Conservation (phyloP, 2,113 vertebrate species). For the Pseudorectes ferrugineus region DNA sequence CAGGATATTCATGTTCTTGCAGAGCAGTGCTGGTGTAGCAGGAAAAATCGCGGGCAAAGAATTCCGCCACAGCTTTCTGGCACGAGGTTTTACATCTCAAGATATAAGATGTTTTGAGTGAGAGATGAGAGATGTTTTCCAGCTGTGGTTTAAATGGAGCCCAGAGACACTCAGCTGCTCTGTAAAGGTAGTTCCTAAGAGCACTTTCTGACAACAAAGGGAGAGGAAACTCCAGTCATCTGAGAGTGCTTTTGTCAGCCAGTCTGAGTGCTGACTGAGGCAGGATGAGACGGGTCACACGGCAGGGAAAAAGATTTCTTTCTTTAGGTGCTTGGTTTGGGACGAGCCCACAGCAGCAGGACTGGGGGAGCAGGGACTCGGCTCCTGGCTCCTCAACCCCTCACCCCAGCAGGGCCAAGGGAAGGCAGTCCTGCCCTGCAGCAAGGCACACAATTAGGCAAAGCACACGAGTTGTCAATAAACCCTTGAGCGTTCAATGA, state of each 20-base stretch:
- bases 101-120: neutral
- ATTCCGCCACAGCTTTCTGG: neutral
- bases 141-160: constrained; percentile 30
- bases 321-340: neutral
- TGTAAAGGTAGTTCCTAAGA: neutral
- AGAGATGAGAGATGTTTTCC: constrained; percentile 16
- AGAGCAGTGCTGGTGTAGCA: neutral
- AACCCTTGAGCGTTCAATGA: neutral
- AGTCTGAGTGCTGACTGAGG: neutral
- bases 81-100: neutral
- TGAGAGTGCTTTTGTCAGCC: neutral
- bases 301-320: neutral
- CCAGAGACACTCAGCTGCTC: neutral
- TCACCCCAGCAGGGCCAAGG: neutral
- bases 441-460: neutral
- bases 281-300: neutral
- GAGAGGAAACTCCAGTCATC: constrained; percentile 5
- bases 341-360: neutral
- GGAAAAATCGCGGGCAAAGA: neutral
- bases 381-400: neutral
- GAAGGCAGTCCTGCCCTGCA: neutral
- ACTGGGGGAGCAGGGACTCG: neutral
- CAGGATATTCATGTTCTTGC: neutral
- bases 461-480: constrained; percentile 17
- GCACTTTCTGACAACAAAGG: constrained; percentile 1